Base-by-base conservation (phyloP, 2,888 invertebrate species). In the Andrena bucephala region DNA sequence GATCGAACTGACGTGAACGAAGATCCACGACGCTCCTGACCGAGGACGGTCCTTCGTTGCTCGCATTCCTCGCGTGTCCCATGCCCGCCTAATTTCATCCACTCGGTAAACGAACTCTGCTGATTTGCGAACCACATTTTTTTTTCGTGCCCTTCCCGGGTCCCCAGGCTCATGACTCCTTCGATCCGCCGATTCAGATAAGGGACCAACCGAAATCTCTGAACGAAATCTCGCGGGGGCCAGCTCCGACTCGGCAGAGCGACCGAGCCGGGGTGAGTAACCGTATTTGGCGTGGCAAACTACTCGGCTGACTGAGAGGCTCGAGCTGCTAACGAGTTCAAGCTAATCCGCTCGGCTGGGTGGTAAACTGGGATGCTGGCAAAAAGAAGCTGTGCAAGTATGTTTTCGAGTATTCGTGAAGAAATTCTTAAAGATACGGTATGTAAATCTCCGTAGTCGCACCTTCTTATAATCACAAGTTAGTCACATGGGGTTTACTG, bases 231-330 rank as follows among this genome's bases (percentile, higher is more conserved):
- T 82, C 83, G 82, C 75, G 69, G 85, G 83, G 82, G 80, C 85
- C 85, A 83, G 80, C 72, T 83, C 67, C 66, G 42, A 42, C 75
- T 68, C 42, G 65, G 63, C 65, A 70, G 74, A 16, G 33, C 75
- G 52, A 67, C 82, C 81, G 85, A 20, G 78, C 54, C 72, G 87
- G 88, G 90, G 90, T 89, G 89, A 90, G 89, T 78, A 88, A 90
- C 90, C 92, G 90, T 92, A 91, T 92, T 92, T 90, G 90, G 89
- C 83, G 80, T 76, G 85, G 72, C 81, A 67, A 77, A 68, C 65
- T 60, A 10, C 33, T 66, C 48, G 81, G 48, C 69, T 72, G 80
- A 65, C 77, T 81, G 79, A 87, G 63, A 78, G 60, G n/a, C 10
- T 72, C 73, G 71, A 82, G 66, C 27, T n/a, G 57, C 67, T 70